phyloP scores from a whole-genome alignment of 1,140 invertebrate genomes.

The Chelonus insularis region DNA sequence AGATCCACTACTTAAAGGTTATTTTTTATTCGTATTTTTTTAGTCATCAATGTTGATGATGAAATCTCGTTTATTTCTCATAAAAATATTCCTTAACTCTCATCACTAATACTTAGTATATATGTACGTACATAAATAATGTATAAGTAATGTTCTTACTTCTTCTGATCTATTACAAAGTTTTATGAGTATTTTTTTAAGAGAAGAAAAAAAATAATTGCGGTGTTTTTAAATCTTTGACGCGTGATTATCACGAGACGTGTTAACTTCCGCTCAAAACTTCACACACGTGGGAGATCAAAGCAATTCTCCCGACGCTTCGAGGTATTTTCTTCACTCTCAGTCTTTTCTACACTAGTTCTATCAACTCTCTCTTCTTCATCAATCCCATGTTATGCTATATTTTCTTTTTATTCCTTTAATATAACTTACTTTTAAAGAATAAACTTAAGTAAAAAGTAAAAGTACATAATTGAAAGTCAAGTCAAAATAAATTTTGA shows the following conservation, averaged over 20 bases:
- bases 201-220: neutral
- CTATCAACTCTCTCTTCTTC: neutral
- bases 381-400: neutral
- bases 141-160: no score
- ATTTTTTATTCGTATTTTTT: neutral
- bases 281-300: slow-evolving; percentile 8
- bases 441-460: no score
- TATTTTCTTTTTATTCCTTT: neutral
- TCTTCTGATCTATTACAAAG: no score
- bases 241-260: slow-evolving; percentile 11
- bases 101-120: neutral
- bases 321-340: slow-evolving; percentile 6
- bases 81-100: slow-evolving; percentile 1
- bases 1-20: neutral
- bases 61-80: neutral
- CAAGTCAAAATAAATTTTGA: no score
- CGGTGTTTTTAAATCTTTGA: neutral
- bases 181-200: no score
- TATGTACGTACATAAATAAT: no score
- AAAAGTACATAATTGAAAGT: no score
- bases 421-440: no score
- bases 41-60: neutral
- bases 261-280: slow-evolving; percentile 17
- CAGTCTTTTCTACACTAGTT: slow-evolving; percentile 2
- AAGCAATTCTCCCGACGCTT: neutral